Percentiles rank a stretch among this genome's conserved stretches.
These are phyloP conservation scores for Whitmania pigra DNA, from an alignment of 1,140 invertebrate genomes.

Conservation along the genomic window DNA sequence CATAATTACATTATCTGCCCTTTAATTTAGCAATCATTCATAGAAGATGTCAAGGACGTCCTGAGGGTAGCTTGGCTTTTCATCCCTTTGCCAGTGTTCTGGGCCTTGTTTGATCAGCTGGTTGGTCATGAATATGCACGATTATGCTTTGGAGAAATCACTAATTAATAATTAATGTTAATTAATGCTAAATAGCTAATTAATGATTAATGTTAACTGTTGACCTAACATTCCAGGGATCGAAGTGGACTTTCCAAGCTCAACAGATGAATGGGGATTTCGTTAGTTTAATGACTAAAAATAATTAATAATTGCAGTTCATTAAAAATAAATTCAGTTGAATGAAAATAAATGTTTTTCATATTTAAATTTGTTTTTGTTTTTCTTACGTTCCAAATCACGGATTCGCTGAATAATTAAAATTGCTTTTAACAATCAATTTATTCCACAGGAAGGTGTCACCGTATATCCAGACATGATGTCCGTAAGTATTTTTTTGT, in stretches of 20 bases:
- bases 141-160: neutral
- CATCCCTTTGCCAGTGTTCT: constrained; percentile 72
- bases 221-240: constrained; percentile 52
- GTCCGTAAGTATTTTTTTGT: neutral
- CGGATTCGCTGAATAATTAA: too few relatives aligned
- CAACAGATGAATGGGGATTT: constrained; percentile 71
- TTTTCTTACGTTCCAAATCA: too few relatives aligned
- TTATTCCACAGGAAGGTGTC: neutral
- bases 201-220: neutral
- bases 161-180: neutral
- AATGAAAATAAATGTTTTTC: neutral
- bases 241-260: constrained; percentile 88
- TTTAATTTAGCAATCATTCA: constrained; percentile 33
- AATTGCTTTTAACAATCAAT: too few relatives aligned
- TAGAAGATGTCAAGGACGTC: constrained; percentile 62
- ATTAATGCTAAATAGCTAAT: neutral
- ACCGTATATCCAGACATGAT: constrained; percentile 4
- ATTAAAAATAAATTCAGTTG: neutral
- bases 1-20: too few relatives aligned
- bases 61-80: constrained; percentile 62
- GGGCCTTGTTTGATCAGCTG: constrained; percentile 59
- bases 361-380: too few relatives aligned
- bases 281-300: constrained; percentile 25
- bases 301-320: neutral
- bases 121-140: constrained; percentile 21